Conservation (phyloP, 2,113 vertebrate genomes). For the Chascanopsetta lugubris region DNA sequence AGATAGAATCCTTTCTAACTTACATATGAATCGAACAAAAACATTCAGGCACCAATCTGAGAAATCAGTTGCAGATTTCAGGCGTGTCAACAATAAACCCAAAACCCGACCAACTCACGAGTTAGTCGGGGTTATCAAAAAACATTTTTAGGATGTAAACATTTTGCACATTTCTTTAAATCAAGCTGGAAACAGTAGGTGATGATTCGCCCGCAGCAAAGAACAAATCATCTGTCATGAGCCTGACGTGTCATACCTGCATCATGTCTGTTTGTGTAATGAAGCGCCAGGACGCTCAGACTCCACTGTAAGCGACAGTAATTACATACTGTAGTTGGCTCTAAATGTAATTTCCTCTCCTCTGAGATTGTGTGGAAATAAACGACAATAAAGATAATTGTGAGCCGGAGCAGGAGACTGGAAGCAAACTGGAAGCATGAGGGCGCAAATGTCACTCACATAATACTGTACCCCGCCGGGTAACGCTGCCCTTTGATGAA, state of each 20-base stretch:
- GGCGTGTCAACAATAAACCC: no score
- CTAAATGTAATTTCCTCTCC: slow-evolving; percentile 33
- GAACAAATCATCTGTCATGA: not conserved
- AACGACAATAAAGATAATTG: slow-evolving; percentile 49
- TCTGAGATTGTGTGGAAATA: slow-evolving; percentile 26
- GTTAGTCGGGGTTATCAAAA: no score
- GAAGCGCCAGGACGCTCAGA: not conserved
- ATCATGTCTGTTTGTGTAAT: not conserved
- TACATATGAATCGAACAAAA: no score
- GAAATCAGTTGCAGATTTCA: no score
- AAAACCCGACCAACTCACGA: no score
- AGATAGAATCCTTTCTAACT: no score
- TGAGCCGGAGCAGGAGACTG: slow-evolving; percentile 31
- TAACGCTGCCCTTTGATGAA: slow-evolving; percentile 32
- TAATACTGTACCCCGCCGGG: slow-evolving; percentile 33
- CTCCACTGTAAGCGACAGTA: not conserved
- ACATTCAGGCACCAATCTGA: no score
- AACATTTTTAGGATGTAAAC: no score
- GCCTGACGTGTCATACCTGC: not conserved
- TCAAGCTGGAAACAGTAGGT: no score
- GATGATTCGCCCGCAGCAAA: no score
- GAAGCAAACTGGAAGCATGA: slow-evolving; percentile 38
- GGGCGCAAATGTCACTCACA: slow-evolving; percentile 46
- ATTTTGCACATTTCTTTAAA: no score
- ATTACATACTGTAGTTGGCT: not conserved